A percentile compares a stretch with the other conserved stretches of the same genome.
Evolutionary conservation across 2,888 invertebrate species (phyloP).

Genomic region (Cyclophora punctaria): DNA sequence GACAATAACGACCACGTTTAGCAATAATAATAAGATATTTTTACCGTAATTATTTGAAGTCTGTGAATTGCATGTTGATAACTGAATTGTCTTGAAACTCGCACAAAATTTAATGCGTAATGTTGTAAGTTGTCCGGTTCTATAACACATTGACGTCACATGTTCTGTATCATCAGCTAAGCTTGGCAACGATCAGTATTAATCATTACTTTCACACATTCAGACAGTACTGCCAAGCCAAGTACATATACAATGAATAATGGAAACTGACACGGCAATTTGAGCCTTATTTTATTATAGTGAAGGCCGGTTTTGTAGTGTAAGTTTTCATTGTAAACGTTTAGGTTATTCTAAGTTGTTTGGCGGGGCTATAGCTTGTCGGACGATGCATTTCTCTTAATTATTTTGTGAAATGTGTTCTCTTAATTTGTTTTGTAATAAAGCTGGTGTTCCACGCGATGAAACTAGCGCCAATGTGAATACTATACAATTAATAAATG

Average conservation of each 20-base stretch:
- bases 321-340: too few species aligned
- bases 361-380: constrained; percentile 43
- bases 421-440: constrained; percentile 58
- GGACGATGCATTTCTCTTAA: constrained; percentile 68
- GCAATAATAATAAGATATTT: too few species aligned
- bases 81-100: too few species aligned
- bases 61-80: too few species aligned
- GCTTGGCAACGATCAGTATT: constrained; percentile 68
- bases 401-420: constrained; percentile 67
- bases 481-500: constrained; percentile 74
- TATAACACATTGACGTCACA: too few species aligned
- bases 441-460: constrained; percentile 62
- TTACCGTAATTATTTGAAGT: too few species aligned
- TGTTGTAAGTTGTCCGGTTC: too few species aligned
- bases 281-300: constrained; percentile 4
- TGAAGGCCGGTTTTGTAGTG: constrained; percentile 6
- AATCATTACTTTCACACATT: constrained; percentile 37
- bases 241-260: constrained; percentile 14
- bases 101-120: too few species aligned
- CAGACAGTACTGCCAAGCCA: constrained; percentile 35
- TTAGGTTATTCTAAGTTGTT: constrained; percentile 1
- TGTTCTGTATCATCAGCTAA: too few species aligned
- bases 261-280: constrained; percentile 2
- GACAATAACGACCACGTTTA: too few species aligned
- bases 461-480: constrained; percentile 72